These are phyloP conservation scores for Steinernema feltiae DNA, from an alignment of 1,140 invertebrate genomes.

Conservation along the genomic window DNA sequence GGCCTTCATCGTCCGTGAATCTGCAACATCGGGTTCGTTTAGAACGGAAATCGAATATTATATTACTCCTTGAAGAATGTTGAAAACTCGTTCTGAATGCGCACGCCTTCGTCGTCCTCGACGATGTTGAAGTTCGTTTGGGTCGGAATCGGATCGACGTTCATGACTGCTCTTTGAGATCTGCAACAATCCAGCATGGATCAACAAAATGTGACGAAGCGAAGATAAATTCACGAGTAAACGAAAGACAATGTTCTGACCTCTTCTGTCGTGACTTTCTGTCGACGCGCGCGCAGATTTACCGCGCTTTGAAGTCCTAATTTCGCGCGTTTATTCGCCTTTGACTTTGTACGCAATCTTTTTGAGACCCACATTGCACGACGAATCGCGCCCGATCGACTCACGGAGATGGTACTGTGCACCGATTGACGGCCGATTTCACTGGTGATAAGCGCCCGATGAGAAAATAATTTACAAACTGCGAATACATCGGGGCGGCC, in stretches of 20 bases:
- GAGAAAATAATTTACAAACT: too few species aligned
- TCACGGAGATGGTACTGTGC: too few species aligned
- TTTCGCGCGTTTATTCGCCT: not conserved
- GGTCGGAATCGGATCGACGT: not conserved
- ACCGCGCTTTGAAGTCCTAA: not conserved
- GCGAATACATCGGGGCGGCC: too few species aligned
- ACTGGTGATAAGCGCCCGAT: too few species aligned
- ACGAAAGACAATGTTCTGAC: too few species aligned
- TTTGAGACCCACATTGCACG: too few species aligned
- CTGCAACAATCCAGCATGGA: too few species aligned
- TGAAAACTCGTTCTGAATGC: constrained; percentile 34
- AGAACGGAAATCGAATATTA: not conserved
- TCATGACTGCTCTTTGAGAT: not conserved
- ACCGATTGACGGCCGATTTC: too few species aligned
- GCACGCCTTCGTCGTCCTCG: constrained; percentile 33
- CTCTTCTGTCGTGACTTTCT: too few species aligned
- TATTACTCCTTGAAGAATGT: constrained; percentile 26
- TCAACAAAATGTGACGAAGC: too few species aligned
- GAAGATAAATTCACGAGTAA: too few species aligned
- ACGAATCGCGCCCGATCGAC: too few species aligned
- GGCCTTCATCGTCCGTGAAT: constrained; percentile 33
- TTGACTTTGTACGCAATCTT: not conserved
- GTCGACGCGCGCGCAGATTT: not conserved
- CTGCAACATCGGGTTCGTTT: constrained; percentile 21
- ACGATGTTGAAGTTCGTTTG: constrained; percentile 12